These are phyloP conservation scores for Diaphora mendica DNA, from an alignment of 2,888 invertebrate species.

Conservation along the genomic window DNA sequence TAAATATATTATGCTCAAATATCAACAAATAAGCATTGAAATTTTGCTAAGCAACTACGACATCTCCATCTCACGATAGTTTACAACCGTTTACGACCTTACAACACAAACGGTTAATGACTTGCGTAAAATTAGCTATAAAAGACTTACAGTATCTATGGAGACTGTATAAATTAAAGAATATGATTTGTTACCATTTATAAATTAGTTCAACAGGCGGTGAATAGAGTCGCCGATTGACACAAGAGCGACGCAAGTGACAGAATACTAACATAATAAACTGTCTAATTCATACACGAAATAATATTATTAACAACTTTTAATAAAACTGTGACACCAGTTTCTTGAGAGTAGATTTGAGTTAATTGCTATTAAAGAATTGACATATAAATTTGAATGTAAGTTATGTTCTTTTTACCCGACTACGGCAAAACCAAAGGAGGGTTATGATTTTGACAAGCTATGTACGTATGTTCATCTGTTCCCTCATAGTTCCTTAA, in stretches of 20 bases:
- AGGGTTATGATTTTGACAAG: too few relatives aligned
- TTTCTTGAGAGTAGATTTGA: background rate
- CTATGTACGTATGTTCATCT: too few relatives aligned
- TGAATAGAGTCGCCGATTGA: constrained; percentile 42
- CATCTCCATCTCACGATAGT: background rate
- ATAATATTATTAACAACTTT: background rate
- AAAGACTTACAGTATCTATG: constrained; percentile 37
- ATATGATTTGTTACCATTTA: constrained; percentile 53
- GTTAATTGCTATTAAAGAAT: background rate
- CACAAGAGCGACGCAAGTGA: constrained; percentile 19
- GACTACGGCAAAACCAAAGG: too few relatives aligned
- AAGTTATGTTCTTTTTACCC: constrained; percentile 6
- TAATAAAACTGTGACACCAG: constrained; percentile 3
- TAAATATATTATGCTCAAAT: background rate
- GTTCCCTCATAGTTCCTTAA: too few relatives aligned
- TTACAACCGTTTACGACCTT: background rate
- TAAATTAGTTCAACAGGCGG: constrained; percentile 60
- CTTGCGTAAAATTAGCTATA: constrained; percentile 17
- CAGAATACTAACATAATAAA: constrained; percentile 15
- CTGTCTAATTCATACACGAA: background rate
- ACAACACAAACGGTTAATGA: constrained; percentile 8
- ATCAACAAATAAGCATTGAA: background rate
- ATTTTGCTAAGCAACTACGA: background rate
- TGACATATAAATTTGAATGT: background rate
- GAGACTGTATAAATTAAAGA: constrained; percentile 50